Percentiles rank a stretch among this genome's conserved stretches.
Evolutionary conservation across 1,140 invertebrate species (phyloP).

Genomic region (Thaumetopoea pityocampa): DNA sequence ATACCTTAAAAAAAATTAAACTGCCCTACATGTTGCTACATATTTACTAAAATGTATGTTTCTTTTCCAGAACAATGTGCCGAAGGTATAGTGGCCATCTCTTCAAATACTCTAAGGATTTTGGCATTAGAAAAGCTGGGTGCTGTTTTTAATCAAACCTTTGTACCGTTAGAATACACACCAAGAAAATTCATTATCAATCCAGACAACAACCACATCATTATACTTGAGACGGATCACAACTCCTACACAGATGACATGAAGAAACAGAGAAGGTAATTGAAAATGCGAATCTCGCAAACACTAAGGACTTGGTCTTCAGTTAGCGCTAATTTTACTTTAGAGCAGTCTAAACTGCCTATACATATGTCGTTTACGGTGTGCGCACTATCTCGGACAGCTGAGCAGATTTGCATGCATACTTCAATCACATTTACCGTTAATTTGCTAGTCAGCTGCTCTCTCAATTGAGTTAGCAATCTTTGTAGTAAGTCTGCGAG

Average conservation of each 20-base stretch:
- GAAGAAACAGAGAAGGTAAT: conserved; percentile 90
- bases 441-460: too few species aligned
- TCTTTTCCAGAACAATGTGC: conserved; percentile 93
- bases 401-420: too few species aligned
- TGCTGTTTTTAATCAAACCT: conserved; percentile 98
- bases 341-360: too few species aligned
- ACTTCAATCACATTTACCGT: too few species aligned
- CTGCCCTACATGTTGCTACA: neutral
- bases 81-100: conserved; percentile 99
- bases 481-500: too few species aligned
- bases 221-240: conserved; percentile 98
- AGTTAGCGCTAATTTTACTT: too few species aligned
- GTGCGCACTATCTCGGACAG: too few species aligned
- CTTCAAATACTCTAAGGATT: conserved; percentile 97
- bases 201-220: conserved; percentile 92
- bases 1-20: conserved; percentile 6
- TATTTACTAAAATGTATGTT: conserved; percentile 3
- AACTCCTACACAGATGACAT: conserved; percentile 99
- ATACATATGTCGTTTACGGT: too few species aligned
- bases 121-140: conserved; percentile 98
- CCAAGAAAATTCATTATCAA: conserved; percentile 97
- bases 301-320: too few species aligned
- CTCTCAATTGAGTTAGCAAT: too few species aligned
- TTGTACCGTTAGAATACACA: conserved; percentile 95
- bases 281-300: neutral